phyloP scores from a whole-genome alignment of 1,140 invertebrate genomes.

The Rhysida immarginata region DNA sequence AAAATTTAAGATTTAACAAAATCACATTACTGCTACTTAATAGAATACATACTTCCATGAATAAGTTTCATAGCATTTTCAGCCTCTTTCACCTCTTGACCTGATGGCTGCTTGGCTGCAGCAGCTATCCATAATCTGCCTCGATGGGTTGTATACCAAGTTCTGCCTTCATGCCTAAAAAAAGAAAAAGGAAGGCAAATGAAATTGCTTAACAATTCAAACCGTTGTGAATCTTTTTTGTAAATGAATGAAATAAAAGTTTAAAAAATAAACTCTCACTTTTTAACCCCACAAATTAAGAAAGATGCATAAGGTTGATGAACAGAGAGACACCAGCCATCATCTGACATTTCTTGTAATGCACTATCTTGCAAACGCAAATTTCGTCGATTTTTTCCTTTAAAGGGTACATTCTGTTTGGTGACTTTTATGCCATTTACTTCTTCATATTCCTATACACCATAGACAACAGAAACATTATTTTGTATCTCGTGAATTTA shows the following conservation, averaged over 20 bases:
- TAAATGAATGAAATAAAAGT: too few species aligned
- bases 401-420: too few species aligned
- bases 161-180: slow-evolving; percentile 75
- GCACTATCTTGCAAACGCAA: slow-evolving; percentile 71
- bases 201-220: too few species aligned
- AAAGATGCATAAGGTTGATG: slow-evolving; percentile 93
- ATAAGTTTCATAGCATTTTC: slow-evolving; percentile 53
- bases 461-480: too few species aligned
- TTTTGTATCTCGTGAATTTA: too few species aligned
- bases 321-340: slow-evolving; percentile 78
- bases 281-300: slow-evolving; percentile 77
- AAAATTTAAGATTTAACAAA: not conserved
- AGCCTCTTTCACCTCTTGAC: slow-evolving; percentile 49
- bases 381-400: too few species aligned
- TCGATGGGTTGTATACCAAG: slow-evolving; percentile 80
- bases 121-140: slow-evolving; percentile 90
- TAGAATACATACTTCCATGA: slow-evolving; percentile 41
- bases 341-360: slow-evolving; percentile 72
- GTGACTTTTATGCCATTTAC: too few species aligned
- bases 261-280: too few species aligned
- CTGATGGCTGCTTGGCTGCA: slow-evolving; percentile 51
- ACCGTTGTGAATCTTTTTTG: too few species aligned
- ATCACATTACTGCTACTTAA: not conserved
- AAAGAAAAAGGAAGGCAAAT: too few species aligned
- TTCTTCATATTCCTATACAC: too few species aligned